These are phyloP conservation scores for Turritopsis dohrnii DNA, from an alignment of 30 jellyfish, hydroid and myxozoan species.

Conservation along the genomic window DNA sequence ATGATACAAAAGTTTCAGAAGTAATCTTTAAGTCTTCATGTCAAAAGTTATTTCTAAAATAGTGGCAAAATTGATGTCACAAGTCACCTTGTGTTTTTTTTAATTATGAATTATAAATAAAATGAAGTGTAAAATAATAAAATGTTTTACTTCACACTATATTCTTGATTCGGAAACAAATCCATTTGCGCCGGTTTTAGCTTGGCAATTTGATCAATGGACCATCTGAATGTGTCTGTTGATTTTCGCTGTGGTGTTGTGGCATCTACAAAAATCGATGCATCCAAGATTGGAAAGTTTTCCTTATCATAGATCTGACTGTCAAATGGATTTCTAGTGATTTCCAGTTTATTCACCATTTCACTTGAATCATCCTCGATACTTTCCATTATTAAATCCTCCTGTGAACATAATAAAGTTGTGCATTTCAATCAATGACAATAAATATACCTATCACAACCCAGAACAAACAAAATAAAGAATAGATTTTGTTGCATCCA, in stretches of 20 bases:
- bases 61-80: too few relatives aligned
- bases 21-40: too few relatives aligned
- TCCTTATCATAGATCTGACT: conserved; percentile 26
- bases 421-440: background rate
- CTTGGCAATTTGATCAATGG: conserved; percentile 34
- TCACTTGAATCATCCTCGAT: background rate
- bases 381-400: background rate
- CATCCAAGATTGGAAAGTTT: conserved; percentile 28
- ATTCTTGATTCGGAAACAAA: conserved; percentile 34
- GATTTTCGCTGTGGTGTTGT: conserved; percentile 21
- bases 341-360: conserved; percentile 12
- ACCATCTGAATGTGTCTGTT: conserved; percentile 25
- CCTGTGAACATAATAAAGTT: background rate
- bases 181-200: conserved; percentile 34
- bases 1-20: too few relatives aligned
- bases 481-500: background rate
- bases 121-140: background rate
- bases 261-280: conserved; percentile 23
- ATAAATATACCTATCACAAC: background rate
- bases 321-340: conserved; percentile 36
- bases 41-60: too few relatives aligned
- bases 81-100: background rate
- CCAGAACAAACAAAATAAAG: background rate
- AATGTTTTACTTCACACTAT: conserved; percentile 20
- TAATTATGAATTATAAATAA: too few relatives aligned